These are phyloP conservation scores for Volucella bombylans DNA, from an alignment of 2,888 invertebrate species.

Conservation along the genomic window DNA sequence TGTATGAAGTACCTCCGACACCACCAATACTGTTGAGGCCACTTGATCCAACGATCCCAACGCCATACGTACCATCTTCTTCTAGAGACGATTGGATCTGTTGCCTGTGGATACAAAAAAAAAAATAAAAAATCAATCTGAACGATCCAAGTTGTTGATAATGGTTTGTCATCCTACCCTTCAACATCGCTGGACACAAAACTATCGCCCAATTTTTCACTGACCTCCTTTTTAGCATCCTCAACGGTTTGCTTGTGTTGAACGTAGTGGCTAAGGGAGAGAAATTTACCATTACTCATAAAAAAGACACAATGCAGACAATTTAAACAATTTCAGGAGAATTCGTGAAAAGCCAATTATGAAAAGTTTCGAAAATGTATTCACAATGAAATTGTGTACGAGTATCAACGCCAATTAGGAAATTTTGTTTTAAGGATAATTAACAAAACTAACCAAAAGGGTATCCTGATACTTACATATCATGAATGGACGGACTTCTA, in stretches of 20 bases:
- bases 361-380: conserved; percentile 39
- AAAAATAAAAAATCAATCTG: background rate
- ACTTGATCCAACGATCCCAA: conserved; percentile 76
- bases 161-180: conserved; percentile 68
- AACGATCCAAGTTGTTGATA: conserved; percentile 16
- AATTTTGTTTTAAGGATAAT: conserved; percentile 73
- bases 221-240: conserved; percentile 78
- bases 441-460: conserved; percentile 76
- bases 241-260: conserved; percentile 80
- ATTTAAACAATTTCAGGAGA: background rate
- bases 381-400: conserved; percentile 65
- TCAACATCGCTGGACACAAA: conserved; percentile 41
- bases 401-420: conserved; percentile 77
- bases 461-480: conserved; percentile 79
- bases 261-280: conserved; percentile 78
- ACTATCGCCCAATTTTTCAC: conserved; percentile 70
- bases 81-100: conserved; percentile 75
- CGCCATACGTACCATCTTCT: conserved; percentile 77
- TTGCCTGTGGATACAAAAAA: conserved; percentile 15
- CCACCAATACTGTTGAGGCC: conserved; percentile 23
- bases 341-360: conserved; percentile 40
- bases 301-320: background rate
- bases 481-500: conserved; percentile 75
- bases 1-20: conserved; percentile 39
- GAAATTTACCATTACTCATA: background rate